Conservation (phyloP, 2,797 vertebrate genomes). For the Paedocypris micromegethes region DNA sequence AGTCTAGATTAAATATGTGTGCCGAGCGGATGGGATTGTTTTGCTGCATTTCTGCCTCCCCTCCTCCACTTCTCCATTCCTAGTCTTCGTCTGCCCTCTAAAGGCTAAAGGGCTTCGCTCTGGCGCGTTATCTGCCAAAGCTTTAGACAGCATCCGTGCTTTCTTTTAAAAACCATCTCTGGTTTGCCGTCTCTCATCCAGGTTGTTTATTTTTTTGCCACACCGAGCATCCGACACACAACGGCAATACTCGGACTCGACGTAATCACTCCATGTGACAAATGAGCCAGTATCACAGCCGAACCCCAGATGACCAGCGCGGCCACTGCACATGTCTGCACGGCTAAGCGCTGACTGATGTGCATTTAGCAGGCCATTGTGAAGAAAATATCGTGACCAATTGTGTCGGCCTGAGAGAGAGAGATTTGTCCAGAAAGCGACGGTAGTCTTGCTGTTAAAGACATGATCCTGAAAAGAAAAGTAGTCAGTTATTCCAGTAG, state of each 20-base stretch:
- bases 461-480: no score
- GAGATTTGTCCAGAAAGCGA: constrained; percentile 51
- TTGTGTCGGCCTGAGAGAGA: constrained; percentile 55
- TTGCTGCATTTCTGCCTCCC: constrained; percentile 54
- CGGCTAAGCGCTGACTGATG: constrained; percentile 53
- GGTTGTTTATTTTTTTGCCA: constrained; percentile 76
- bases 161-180: constrained; percentile 65
- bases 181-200: constrained; percentile 63
- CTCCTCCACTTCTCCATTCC: constrained; percentile 78
- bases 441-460: no score
- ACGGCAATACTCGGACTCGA: constrained; percentile 70
- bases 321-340: constrained; percentile 23
- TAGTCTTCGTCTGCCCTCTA: constrained; percentile 98
- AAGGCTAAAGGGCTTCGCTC: constrained; percentile 77
- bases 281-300: constrained; percentile 57
- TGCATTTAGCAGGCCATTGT: constrained; percentile 56
- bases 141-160: background rate
- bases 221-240: constrained; percentile 67
- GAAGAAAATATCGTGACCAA: constrained; percentile 56
- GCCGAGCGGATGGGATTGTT: constrained; percentile 53
- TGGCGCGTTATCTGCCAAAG: constrained; percentile 14
- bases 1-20: constrained; percentile 47
- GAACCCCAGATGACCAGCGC: constrained; percentile 52
- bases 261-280: constrained; percentile 67
- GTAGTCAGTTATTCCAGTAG: no score